Conservation (phyloP, 2,113 vertebrate species). For the Melospiza melodia region DNA sequence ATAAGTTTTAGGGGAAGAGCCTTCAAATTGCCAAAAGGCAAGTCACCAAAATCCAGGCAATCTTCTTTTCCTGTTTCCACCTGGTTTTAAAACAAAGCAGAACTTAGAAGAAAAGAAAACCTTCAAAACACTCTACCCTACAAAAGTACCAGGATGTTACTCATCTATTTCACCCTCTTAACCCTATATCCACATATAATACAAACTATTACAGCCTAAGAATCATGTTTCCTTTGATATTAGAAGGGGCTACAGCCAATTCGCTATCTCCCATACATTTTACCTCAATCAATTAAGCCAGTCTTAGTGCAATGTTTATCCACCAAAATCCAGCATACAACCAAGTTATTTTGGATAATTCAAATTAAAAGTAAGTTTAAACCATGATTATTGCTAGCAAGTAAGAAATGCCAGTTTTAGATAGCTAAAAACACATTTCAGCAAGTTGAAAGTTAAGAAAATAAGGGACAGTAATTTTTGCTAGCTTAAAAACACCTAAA, state of each 20-base stretch:
- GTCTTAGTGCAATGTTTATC: neutral
- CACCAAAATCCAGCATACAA: neutral
- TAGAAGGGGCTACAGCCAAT: neutral
- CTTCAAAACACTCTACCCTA: neutral
- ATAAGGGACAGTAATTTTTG: neutral
- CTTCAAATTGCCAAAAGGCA: constrained; percentile 84
- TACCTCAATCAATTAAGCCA: neutral
- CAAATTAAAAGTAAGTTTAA: neutral
- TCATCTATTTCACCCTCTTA: neutral
- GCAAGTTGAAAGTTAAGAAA: neutral
- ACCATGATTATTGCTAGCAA: neutral
- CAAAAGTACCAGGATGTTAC: neutral
- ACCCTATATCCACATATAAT: neutral
- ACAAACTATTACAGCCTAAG: neutral
- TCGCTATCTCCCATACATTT: neutral
- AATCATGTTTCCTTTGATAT: neutral
- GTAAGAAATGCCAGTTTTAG: neutral
- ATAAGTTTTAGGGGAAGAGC: constrained; percentile 87
- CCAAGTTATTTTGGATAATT: neutral
- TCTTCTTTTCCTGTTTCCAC: constrained; percentile 80
- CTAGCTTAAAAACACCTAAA: neutral
- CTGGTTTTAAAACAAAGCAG: constrained; percentile 66
- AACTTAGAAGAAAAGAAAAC: neutral
- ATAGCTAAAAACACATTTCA: neutral
- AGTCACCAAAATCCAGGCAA: constrained; percentile 90